These are phyloP conservation scores for Leptodactylus fallax DNA, from an alignment of 2,797 vertebrate species.

Conservation along the genomic window DNA sequence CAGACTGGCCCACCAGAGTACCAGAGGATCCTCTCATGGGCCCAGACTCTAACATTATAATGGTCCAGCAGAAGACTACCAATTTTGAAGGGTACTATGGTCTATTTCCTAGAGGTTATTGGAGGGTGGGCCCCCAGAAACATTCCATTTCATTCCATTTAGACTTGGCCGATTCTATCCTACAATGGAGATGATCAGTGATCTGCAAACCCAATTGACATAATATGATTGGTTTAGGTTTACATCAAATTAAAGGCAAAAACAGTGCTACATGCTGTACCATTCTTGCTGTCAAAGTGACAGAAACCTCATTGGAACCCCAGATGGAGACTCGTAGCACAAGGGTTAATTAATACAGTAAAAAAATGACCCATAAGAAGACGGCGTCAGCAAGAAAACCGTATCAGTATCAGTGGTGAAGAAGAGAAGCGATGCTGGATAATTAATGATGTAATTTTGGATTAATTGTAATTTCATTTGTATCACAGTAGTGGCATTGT, in stretches of 20 bases:
- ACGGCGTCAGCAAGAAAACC: neutral
- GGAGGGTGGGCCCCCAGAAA: too few species aligned
- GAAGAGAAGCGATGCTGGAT: conserved; percentile 40
- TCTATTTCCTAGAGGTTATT: too few species aligned
- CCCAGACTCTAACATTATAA: too few species aligned
- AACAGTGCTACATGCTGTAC: neutral
- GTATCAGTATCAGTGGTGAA: conserved; percentile 36
- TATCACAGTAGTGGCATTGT: conserved; percentile 68
- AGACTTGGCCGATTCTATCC: too few species aligned
- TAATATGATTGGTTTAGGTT: neutral
- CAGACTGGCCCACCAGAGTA: too few species aligned
- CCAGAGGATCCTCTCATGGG: too few species aligned
- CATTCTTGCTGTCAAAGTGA: neutral
- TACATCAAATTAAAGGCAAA: neutral
- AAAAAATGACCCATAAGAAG: neutral
- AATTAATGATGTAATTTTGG: conserved; percentile 65
- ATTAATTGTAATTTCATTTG: conserved; percentile 72
- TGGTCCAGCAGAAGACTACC: too few species aligned
- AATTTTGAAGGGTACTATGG: too few species aligned
- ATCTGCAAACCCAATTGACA: too few species aligned
- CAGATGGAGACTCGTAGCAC: neutral
- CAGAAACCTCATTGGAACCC: neutral
- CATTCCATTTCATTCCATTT: too few species aligned
- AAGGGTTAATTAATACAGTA: neutral
- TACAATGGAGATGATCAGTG: too few species aligned